Percentiles rank a stretch among this genome's conserved stretches.
Conservation (phyloP, 1,140 invertebrate species). For the Araneus ventricosus region DNA sequence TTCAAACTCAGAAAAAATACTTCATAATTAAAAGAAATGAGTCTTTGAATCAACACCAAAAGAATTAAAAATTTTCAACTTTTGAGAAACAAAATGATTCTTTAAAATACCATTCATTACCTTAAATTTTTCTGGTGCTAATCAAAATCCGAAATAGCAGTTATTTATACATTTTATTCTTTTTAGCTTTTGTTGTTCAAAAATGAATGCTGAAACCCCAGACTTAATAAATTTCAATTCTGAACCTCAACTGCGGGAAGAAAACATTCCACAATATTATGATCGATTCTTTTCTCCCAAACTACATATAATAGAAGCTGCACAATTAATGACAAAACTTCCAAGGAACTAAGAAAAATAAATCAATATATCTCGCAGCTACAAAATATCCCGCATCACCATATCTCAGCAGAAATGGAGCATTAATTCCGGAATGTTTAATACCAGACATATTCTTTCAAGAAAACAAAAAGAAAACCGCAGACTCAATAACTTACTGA, state of each 20-base stretch:
- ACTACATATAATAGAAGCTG: too few species aligned
- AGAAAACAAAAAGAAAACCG: slow-evolving; percentile 8
- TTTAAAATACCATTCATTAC: not conserved
- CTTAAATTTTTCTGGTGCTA: not conserved
- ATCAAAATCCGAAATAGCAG: not conserved
- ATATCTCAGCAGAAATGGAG: slow-evolving; percentile 1
- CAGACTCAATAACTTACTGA: slow-evolving; percentile 28
- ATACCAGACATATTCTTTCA: slow-evolving; percentile 3
- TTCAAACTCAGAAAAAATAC: too few species aligned
- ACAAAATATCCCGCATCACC: not conserved
- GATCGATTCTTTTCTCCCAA: too few species aligned
- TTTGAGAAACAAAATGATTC: not conserved
- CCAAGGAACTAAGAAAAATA: not conserved
- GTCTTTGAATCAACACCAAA: not conserved
- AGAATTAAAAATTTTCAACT: not conserved
- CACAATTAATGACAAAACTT: not conserved
- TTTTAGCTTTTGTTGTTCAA: too few species aligned
- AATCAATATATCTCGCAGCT: not conserved
- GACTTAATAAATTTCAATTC: too few species aligned
- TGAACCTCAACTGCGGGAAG: too few species aligned
- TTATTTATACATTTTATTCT: too few species aligned
- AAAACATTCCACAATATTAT: too few species aligned
- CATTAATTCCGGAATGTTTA: slow-evolving; percentile 46
- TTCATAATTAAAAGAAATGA: too few species aligned
- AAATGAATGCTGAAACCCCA: too few species aligned